These are phyloP conservation scores for Thunnus maccoyii DNA, from an alignment of 2,113 vertebrate species.

Conservation along the genomic window DNA sequence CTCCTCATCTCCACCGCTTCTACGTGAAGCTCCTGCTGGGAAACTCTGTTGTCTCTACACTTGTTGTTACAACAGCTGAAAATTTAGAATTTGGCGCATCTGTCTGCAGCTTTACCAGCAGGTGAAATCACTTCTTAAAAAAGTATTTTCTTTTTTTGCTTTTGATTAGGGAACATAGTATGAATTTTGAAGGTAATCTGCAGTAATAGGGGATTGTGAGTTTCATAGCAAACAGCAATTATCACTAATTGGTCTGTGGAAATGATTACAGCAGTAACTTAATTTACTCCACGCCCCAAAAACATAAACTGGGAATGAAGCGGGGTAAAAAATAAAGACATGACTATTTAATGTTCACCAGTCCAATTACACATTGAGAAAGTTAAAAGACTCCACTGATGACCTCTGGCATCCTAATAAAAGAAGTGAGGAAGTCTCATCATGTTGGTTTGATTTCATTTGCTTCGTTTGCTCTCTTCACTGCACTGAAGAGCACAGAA, in stretches of 20 bases:
- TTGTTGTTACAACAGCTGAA: neutral
- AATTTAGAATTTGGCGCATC: neutral
- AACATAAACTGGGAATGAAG: constrained; percentile 83
- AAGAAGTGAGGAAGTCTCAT: constrained; percentile 74
- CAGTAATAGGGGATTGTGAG: constrained; percentile 58
- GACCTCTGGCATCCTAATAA: constrained; percentile 79
- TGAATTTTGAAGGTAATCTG: constrained; percentile 44
- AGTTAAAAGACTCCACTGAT: constrained; percentile 83
- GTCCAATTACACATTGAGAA: constrained; percentile 68
- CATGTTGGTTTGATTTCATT: constrained; percentile 76
- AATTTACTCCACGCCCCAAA: constrained; percentile 58
- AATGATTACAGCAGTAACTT: constrained; percentile 73
- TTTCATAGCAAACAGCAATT: constrained; percentile 72
- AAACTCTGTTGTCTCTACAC: constrained; percentile 1
- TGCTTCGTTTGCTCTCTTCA: constrained; percentile 42
- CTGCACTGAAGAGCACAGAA: constrained; percentile 20
- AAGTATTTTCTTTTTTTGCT: constrained; percentile 30
- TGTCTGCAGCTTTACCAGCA: constrained; percentile 8
- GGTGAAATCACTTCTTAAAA: constrained; percentile 5
- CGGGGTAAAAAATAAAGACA: constrained; percentile 76
- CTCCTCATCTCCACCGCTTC: constrained; percentile 63
- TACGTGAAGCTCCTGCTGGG: constrained; percentile 22
- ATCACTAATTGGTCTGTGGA: constrained; percentile 75
- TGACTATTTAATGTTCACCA: constrained; percentile 66
- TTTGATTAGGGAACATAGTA: constrained; percentile 33